Conservation (phyloP, 2,888 invertebrate genomes). For the Platypus cylindrus region DNA sequence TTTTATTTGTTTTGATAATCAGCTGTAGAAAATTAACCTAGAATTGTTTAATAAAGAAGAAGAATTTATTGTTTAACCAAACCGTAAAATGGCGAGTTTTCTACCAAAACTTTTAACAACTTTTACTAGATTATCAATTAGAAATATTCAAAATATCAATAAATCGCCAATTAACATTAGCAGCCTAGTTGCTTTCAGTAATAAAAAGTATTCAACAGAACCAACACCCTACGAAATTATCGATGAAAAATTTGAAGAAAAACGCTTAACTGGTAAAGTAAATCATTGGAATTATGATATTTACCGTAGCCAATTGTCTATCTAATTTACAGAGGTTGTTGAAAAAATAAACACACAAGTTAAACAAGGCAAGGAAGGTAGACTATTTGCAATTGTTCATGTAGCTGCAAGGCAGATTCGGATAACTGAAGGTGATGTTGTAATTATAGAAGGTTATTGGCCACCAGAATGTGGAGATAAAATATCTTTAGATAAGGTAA, state of each 20-base stretch:
- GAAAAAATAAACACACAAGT: slow-evolving; percentile 52
- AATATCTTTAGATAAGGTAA: slow-evolving; percentile 66
- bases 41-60: too few relatives aligned
- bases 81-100: slow-evolving; percentile 19
- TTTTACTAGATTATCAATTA: slow-evolving; percentile 10
- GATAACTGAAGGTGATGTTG: slow-evolving; percentile 72
- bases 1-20: too few relatives aligned
- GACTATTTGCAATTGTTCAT: slow-evolving; percentile 73
- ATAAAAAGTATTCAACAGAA: slow-evolving; percentile 8
- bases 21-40: too few relatives aligned
- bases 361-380: slow-evolving; percentile 40
- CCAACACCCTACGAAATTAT: slow-evolving; percentile 28
- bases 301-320: slow-evolving; percentile 1
- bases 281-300: neutral
- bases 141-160: slow-evolving; percentile 4
- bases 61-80: too few relatives aligned
- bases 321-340: slow-evolving; percentile 38
- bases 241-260: slow-evolving; percentile 23
- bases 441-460: slow-evolving; percentile 74
- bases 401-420: slow-evolving; percentile 74
- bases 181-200: neutral
- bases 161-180: neutral
- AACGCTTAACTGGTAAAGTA: slow-evolving; percentile 20
- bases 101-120: slow-evolving; percentile 15
- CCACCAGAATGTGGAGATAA: slow-evolving; percentile 68